These are phyloP conservation scores for Ormia ochracea DNA, from an alignment of 2,888 invertebrate genomes.

Conservation along the genomic window DNA sequence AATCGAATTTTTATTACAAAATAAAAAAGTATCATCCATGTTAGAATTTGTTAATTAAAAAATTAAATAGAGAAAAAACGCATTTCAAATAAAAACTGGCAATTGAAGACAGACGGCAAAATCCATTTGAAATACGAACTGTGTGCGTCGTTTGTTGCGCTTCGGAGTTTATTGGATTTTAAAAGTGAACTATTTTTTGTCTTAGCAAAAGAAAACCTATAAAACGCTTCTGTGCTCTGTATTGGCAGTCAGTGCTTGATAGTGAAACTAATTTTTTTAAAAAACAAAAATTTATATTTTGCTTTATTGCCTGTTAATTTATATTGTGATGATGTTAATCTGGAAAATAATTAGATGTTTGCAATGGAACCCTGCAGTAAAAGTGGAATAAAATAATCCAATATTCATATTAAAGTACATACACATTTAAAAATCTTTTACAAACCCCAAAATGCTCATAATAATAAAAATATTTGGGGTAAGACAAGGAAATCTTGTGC, in stretches of 20 bases:
- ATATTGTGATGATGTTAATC: constrained; percentile 43
- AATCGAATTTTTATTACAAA: constrained; percentile 48
- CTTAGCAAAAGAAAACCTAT: not conserved
- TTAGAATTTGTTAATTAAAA: constrained; percentile 54
- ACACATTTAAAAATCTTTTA: constrained; percentile 12
- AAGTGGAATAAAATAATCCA: constrained; percentile 19
- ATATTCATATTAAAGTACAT: not conserved
- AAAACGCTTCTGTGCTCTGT: no score
- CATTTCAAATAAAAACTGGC: not conserved
- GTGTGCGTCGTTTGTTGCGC: not conserved
- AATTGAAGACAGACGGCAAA: not conserved
- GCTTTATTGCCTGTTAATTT: not conserved
- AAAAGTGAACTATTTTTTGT: no score
- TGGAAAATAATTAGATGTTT: constrained; percentile 17
- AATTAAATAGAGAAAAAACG: not conserved
- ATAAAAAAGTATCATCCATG: constrained; percentile 34
- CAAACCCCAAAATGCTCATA: constrained; percentile 18
- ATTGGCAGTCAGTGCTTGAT: no score
- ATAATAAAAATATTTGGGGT: constrained; percentile 32
- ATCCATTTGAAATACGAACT: constrained; percentile 23
- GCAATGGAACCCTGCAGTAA: not conserved
- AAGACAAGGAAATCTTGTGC: not conserved
- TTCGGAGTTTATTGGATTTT: constrained; percentile 24
- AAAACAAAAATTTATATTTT: not conserved
- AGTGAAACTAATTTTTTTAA: no score